Evolutionary conservation across 2,113 vertebrate species (phyloP), one percentile per base, ranked within the genome.

Genomic region (Zapus hudsonius): DNA sequence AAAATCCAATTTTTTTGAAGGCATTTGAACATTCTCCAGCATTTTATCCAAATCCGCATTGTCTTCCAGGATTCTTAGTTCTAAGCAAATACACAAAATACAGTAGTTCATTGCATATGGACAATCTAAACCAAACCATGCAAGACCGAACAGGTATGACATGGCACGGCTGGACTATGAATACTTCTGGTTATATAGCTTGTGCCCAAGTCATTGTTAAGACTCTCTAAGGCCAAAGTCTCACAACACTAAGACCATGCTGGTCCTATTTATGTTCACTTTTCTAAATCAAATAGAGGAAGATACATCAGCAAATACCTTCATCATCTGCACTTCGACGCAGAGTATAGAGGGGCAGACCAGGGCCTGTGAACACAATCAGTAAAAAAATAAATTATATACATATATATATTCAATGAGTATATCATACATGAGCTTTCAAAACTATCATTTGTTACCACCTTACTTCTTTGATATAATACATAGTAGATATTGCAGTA

Each of bases 21-120:
- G 99, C 98, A 99, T 98, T 92, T 98, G 98, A 94, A 99, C 96
- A 84, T 99, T 97, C 79, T 98, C 94, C 78, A 99, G 97, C 63
- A 98, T 92, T 42, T 97, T 96, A 94, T 98, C 91, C 96, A 99
- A 95, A 33, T 98, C 97, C 69, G 98, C 98, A 95, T 99, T 99
- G 87, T 99, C 98, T 98, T 99, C 98, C 92, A 99, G 96, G 92
- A 98, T 90, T 55, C 97, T 95, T 63, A 98, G 75, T 88, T 98
- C 99, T 99, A 93, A 95, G 96, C 15, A 96, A 96, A 83, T 92
- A 31, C 36, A 20, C 15, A 19, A 74, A 40, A 92, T 44, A 87
- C 40, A 94, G 33, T 85, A 0, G 47, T 73, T 92, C 4, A n/a
- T 94, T 92, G 93, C 31, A 79, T n/a, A 31, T 67, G 67, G 92